Percentiles rank a stretch among this genome's conserved stretches.
These are phyloP conservation scores for Craterocephalus amniculus DNA, from an alignment of 2,797 vertebrate genomes.

Conservation along the genomic window DNA sequence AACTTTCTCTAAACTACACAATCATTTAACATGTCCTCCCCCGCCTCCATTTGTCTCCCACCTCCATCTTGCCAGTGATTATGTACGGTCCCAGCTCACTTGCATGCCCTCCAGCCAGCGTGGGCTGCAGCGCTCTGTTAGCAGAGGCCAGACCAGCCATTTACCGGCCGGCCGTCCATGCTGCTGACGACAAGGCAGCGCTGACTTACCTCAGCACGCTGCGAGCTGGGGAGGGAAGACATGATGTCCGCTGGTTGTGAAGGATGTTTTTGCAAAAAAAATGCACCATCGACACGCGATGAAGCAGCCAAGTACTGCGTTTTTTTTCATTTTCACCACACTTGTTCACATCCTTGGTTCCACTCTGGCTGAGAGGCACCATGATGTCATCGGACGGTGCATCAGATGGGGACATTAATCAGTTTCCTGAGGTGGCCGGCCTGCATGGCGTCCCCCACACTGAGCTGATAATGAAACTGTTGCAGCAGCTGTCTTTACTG, in stretches of 20 bases:
- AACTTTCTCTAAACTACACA: conserved; percentile 7
- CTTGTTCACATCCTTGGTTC: conserved; percentile 38
- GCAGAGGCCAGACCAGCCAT: conserved; percentile 44
- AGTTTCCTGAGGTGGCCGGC: conserved; percentile 37
- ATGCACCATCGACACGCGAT: background rate
- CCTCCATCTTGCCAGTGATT: conserved; percentile 43
- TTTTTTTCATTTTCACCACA: conserved; percentile 35
- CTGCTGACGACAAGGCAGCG: conserved; percentile 41
- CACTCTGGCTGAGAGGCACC: conserved; percentile 53
- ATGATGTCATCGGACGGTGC: conserved; percentile 29
- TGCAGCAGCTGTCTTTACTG: conserved; percentile 60
- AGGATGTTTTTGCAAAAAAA: conserved; percentile 15
- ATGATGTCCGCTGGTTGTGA: conserved; percentile 8
- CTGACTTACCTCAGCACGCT: conserved; percentile 23
- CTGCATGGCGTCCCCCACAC: conserved; percentile 49
- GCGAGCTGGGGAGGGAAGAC: background rate
- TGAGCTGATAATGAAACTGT: conserved; percentile 71
- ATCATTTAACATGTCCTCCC: background rate
- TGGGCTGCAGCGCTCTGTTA: conserved; percentile 21
- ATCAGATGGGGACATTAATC: conserved; percentile 55
- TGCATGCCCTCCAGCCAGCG: conserved; percentile 19
- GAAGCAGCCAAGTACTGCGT: background rate
- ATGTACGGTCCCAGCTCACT: conserved; percentile 31
- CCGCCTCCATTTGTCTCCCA: conserved; percentile 4
- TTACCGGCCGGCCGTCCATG: conserved; percentile 47